Evolutionary conservation across 2,888 invertebrate species (phyloP).

Genomic region (Platycnemis pennipes): DNA sequence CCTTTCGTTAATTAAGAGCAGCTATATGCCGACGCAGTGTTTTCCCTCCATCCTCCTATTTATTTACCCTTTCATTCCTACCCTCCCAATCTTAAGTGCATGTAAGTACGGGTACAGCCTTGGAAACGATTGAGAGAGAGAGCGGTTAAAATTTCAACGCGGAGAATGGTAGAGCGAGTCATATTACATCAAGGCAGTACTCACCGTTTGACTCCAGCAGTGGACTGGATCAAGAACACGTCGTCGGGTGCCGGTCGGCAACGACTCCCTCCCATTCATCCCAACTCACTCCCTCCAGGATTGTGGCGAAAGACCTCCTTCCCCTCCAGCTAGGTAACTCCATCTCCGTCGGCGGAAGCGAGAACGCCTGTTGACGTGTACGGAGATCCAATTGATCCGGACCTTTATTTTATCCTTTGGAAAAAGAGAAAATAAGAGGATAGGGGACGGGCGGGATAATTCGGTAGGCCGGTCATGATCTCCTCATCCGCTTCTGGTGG

Average conservation of each 20-base stretch:
- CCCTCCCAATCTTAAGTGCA: too few species aligned
- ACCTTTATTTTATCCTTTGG: neutral
- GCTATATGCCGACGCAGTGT: too few species aligned
- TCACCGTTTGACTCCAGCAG: neutral
- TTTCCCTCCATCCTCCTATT: too few species aligned
- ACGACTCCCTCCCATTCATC: neutral
- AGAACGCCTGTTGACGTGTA: conserved; percentile 26
- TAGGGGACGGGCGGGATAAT: neutral
- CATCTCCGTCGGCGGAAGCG: neutral
- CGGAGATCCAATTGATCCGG: conserved; percentile 28
- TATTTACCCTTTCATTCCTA: too few species aligned
- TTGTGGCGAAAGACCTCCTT: neutral
- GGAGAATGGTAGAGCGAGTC: too few species aligned
- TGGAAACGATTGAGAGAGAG: too few species aligned
- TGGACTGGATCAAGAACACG: neutral
- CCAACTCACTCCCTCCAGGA: neutral
- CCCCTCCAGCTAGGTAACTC: neutral
- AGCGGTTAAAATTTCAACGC: too few species aligned
- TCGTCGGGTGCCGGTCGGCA: neutral
- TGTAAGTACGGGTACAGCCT: too few species aligned
- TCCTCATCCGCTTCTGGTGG: neutral
- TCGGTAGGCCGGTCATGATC: neutral
- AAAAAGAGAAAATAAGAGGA: neutral
- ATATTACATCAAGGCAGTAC: neutral
- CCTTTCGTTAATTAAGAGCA: too few species aligned